A percentile compares a stretch with the other conserved stretches of the same genome.
Evolutionary conservation across 2,113 vertebrate genomes (phyloP).

Genomic region (Albula goreensis): DNA sequence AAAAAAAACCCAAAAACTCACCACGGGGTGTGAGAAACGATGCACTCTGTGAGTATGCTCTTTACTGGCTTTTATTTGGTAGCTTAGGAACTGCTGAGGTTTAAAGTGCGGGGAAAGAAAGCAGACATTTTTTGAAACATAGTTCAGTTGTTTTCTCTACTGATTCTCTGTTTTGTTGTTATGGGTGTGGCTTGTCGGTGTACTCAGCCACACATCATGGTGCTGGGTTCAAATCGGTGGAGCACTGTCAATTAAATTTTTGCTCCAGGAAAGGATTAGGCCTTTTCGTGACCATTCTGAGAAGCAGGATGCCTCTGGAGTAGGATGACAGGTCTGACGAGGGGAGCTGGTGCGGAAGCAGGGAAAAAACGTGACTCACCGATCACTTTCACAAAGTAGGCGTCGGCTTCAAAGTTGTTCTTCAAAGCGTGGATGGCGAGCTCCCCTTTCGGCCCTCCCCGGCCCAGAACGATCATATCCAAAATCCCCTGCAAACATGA

Average conservation of each 20-base stretch:
- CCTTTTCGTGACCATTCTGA: neutral
- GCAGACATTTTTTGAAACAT: neutral
- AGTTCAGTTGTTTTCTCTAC: neutral
- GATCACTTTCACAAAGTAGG: conserved; percentile 98
- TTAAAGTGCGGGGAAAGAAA: neutral
- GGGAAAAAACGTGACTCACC: conserved; percentile 74
- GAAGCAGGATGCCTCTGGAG: neutral
- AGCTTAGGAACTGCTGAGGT: neutral
- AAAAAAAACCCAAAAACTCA: neutral
- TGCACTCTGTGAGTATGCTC: neutral
- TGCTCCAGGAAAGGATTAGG: neutral
- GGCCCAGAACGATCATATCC: conserved; percentile 89
- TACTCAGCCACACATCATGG: neutral
- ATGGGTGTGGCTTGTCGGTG: too few relatives aligned
- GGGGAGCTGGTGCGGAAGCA: neutral
- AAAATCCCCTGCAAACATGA: conserved; percentile 84
- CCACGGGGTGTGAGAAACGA: neutral
- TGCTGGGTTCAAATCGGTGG: neutral
- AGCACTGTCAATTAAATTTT: neutral
- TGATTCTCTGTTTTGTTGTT: too few relatives aligned
- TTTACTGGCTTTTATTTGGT: neutral
- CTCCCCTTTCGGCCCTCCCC: conserved; percentile 67
- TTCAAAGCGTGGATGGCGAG: conserved; percentile 85
- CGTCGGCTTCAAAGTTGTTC: conserved; percentile 97
- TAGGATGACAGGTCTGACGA: neutral